Percentiles rank a stretch among this genome's conserved stretches.
Conservation (phyloP, 2,113 vertebrate genomes). For the Cyphomyrus discorhynchus region DNA sequence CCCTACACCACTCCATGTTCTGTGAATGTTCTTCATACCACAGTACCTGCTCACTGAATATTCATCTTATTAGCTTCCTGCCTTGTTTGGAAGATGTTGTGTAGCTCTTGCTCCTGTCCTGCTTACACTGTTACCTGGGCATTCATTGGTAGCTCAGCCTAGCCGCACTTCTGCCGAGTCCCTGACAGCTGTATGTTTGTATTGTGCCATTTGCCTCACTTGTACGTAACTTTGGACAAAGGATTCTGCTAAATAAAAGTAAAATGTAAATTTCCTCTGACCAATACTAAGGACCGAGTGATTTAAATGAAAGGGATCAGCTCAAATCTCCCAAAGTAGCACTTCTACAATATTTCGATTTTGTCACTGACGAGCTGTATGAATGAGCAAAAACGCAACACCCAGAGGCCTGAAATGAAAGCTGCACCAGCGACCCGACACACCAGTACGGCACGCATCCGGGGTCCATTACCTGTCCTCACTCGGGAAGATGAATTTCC, state of each 20-base stretch:
- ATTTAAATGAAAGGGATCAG: not conserved
- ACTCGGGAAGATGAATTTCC: conserved; percentile 97
- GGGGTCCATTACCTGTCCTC: conserved; percentile 80
- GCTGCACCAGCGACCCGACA: not conserved
- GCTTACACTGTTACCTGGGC: not conserved
- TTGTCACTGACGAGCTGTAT: not conserved
- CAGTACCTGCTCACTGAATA: not conserved
- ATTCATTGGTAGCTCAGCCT: not conserved
- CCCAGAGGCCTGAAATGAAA: not conserved
- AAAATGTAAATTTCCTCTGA: not conserved
- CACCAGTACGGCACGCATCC: not conserved
- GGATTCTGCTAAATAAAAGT: not conserved
- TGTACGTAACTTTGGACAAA: not conserved
- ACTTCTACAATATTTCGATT: not conserved
- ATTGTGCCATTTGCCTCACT: not conserved
- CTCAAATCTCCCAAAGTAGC: not conserved
- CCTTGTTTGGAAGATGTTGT: not conserved
- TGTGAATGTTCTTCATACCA: not conserved
- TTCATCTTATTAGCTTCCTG: not conserved
- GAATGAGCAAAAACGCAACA: not conserved
- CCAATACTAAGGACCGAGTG: not conserved
- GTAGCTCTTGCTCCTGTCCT: not conserved
- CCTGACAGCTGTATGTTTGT: not conserved
- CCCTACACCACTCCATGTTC: not conserved
- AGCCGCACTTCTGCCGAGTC: not conserved